Percentiles rank a stretch among this genome's conserved stretches.
Evolutionary conservation across 2,797 vertebrate species (phyloP).

Genomic region (Rhinogobio ventralis): DNA sequence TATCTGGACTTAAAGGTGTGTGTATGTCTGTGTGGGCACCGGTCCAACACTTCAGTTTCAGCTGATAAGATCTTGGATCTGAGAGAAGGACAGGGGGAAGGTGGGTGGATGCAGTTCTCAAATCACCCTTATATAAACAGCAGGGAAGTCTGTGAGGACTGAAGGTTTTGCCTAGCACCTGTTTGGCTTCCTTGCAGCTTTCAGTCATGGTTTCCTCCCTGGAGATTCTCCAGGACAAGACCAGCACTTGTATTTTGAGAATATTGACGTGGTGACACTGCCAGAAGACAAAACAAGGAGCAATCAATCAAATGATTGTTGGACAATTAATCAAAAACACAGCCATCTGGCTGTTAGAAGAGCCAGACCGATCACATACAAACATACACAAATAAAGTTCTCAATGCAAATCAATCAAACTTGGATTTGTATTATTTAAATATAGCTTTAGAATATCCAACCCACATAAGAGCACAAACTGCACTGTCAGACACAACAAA

Average conservation of each 20-base stretch:
- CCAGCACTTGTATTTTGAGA: conserved; percentile 32
- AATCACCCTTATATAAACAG: conserved; percentile 33
- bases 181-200: conserved; percentile 37
- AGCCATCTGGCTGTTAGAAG: conserved; percentile 22
- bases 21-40: conserved; percentile 6
- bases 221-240: conserved; percentile 1
- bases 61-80: conserved; percentile 40
- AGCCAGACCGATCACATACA: conserved; percentile 15
- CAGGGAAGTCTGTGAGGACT: conserved; percentile 7
- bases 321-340: conserved; percentile 44
- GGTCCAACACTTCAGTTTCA: conserved; percentile 34
- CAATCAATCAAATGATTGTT: conserved; percentile 50
- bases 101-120: conserved; percentile 25
- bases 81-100: conserved; percentile 33
- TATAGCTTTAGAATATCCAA: conserved; percentile 2
- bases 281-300: conserved; percentile 39
- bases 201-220: conserved; percentile 10
- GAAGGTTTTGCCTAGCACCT: conserved; percentile 17
- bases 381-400: neutral
- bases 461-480: conserved; percentile 4
- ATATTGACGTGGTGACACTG: conserved; percentile 8
- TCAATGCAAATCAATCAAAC: conserved; percentile 21
- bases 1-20: conserved; percentile 21
- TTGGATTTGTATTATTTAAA: conserved; percentile 4
- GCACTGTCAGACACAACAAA: conserved; percentile 24